Evolutionary conservation across 2,797 vertebrate genomes (phyloP).

Genomic region (Delichon dasypus): DNA sequence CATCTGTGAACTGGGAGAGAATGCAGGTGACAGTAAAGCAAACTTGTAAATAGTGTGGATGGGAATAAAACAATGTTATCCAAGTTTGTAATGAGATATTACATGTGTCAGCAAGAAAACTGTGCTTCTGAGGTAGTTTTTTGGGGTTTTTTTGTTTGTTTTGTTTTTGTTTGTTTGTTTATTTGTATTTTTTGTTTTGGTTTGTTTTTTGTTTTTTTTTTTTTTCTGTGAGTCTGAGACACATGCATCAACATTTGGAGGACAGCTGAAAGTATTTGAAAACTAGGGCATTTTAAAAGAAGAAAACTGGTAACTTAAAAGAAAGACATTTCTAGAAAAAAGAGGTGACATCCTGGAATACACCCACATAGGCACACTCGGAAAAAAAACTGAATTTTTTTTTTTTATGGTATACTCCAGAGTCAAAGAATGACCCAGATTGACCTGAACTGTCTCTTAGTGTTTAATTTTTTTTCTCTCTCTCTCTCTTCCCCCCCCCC

Average conservation of each 20-base stretch:
- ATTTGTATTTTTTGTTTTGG: too few relatives aligned
- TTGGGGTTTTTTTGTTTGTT: background rate
- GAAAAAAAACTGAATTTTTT: background rate
- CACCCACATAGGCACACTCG: fast-evolving
- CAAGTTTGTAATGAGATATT: background rate
- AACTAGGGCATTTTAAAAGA: background rate
- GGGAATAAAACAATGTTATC: background rate
- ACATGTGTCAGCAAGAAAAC: background rate
- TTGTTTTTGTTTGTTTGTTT: too few relatives aligned
- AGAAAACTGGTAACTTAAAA: background rate
- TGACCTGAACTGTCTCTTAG: background rate
- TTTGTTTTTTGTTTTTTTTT: too few relatives aligned
- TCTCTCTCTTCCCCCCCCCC: too few relatives aligned
- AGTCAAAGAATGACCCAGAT: background rate
- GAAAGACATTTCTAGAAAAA: background rate
- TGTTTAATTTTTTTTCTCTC: background rate
- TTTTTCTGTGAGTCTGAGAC: background rate
- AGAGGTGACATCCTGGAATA: background rate
- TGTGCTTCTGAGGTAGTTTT: background rate
- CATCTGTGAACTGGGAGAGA: background rate
- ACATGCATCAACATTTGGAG: background rate
- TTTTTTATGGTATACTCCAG: background rate
- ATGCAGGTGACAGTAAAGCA: background rate
- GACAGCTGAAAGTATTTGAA: background rate
- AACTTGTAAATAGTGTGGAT: background rate